phyloP scores from a whole-genome alignment of 2,888 invertebrate genomes.

The Patella pellucida region DNA sequence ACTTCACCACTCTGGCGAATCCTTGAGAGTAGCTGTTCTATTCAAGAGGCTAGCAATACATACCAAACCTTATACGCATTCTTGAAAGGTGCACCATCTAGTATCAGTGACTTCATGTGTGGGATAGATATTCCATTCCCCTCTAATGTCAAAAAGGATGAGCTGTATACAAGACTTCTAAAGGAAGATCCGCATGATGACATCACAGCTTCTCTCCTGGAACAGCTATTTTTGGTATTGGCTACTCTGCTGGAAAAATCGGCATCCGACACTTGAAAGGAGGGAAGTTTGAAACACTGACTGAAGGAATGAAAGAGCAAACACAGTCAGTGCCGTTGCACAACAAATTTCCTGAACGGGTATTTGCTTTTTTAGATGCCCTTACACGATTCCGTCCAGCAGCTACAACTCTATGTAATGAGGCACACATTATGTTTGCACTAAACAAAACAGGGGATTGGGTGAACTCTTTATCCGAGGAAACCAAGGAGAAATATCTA shows the following conservation, averaged over 20 bases:
- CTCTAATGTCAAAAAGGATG: background rate
- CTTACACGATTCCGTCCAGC: too few relatives aligned
- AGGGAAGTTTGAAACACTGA: background rate
- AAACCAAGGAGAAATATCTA: too few relatives aligned
- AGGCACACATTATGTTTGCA: background rate
- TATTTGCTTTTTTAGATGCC: too few relatives aligned
- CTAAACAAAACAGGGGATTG: background rate
- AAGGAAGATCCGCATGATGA: background rate
- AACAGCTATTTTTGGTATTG: background rate
- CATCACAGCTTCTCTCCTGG: background rate
- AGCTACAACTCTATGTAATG: conserved; percentile 4
- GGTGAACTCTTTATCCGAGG: background rate
- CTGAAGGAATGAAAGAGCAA: background rate
- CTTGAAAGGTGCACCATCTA: background rate
- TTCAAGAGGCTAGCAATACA: conserved; percentile 4
- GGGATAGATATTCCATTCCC: background rate
- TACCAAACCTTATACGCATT: background rate
- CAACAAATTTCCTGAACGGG: conserved; percentile 10
- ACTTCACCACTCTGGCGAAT: conserved; percentile 1
- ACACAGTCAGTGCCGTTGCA: conserved; percentile 5
- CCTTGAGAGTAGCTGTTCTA: background rate
- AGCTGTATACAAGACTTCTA: background rate
- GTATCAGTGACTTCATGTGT: background rate
- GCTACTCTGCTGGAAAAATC: background rate
- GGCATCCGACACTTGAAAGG: background rate